A percentile compares a stretch with the other conserved stretches of the same genome.
phyloP scores from a whole-genome alignment of 2,888 invertebrate genomes.

The Pseudanteris insignis region DNA sequence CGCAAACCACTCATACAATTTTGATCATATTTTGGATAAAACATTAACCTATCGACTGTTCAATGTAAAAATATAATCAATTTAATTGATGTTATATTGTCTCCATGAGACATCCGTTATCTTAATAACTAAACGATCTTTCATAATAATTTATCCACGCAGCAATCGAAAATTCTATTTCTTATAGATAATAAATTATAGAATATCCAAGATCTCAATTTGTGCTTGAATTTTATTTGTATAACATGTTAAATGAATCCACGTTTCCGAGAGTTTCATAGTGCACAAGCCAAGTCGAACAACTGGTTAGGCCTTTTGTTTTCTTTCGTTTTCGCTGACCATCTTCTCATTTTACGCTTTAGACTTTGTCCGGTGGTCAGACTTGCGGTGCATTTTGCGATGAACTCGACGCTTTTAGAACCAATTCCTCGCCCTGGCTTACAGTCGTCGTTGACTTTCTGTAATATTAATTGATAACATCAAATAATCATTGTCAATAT shows the following conservation, averaged over 20 bases:
- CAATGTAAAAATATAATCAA: slow-evolving; percentile 17
- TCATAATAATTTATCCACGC: too few relatives aligned
- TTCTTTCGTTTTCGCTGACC: slow-evolving; percentile 9
- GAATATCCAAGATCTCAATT: too few relatives aligned
- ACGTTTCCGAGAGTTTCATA: too few relatives aligned
- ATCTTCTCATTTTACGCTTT: slow-evolving; percentile 12
- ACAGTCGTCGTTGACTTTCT: slow-evolving; percentile 62
- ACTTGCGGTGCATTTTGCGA: slow-evolving; percentile 55
- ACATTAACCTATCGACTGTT: not conserved
- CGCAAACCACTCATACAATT: not conserved
- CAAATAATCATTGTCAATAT: not conserved
- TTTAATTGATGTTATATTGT: too few relatives aligned
- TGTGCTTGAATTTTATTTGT: too few relatives aligned
- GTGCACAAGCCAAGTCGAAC: slow-evolving; percentile 22
- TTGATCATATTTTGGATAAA: not conserved
- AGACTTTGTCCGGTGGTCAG: slow-evolving; percentile 48
- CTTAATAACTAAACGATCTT: too few relatives aligned
- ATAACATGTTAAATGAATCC: too few relatives aligned
- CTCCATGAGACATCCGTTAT: too few relatives aligned
- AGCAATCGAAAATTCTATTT: too few relatives aligned
- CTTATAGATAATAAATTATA: too few relatives aligned
- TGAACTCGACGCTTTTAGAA: slow-evolving; percentile 46
- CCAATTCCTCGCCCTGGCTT: slow-evolving; percentile 64
- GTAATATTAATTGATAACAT: slow-evolving; percentile 49
- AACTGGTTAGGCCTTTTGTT: slow-evolving; percentile 31